Evolutionary conservation across 2,888 invertebrate species (phyloP), one percentile per base, ranked within the genome.

Genomic region (Brachyptera putata): DNA sequence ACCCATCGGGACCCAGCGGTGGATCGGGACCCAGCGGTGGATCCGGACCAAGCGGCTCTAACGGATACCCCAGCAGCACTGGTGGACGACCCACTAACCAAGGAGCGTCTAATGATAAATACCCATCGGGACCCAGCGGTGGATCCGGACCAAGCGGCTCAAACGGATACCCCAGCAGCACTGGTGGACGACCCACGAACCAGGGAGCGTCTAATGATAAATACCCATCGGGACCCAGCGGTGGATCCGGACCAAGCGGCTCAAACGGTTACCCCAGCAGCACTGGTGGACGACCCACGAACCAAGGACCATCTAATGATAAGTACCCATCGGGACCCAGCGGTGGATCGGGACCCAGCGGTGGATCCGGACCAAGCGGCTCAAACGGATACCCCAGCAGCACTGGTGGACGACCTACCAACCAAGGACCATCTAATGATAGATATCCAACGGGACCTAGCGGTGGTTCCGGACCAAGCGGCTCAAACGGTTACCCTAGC

Each of bases 141-240:
- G 71, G 72, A 24, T 48, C 48, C 21, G 60, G 56, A 22, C 68
- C 73, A 18, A 69, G 71, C n/a, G 68, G 73, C 56, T 73, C 75
- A 13, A 69, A 70, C 50, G 69, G 70, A 7, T 48, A 22, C 24
- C 48, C 48, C 9, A 14, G 48, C 7, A 7, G 22, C 13, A n/a
- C 18, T 18, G 60, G 56, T 30, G 59, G 60, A 26, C 16, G 66
- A 30, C 67, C 68, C 13, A 68, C 71, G 3, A 37, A 37, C 37
- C 37, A 37, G 37, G 37, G 37, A 37, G n/a, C 37, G 14, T n/a
- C n/a, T n/a, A n/a, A n/a, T n/a, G n/a, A n/a, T n/a, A n/a, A n/a
- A n/a, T 48, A 22, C 22, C 48, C 48, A 22, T 13, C 22, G 3
- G 24, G 48, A 21, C 62, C 68, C 14, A 63, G 67, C 64, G 65